Conservation (phyloP, 2,113 vertebrate genomes). For the Strix aluco region DNA sequence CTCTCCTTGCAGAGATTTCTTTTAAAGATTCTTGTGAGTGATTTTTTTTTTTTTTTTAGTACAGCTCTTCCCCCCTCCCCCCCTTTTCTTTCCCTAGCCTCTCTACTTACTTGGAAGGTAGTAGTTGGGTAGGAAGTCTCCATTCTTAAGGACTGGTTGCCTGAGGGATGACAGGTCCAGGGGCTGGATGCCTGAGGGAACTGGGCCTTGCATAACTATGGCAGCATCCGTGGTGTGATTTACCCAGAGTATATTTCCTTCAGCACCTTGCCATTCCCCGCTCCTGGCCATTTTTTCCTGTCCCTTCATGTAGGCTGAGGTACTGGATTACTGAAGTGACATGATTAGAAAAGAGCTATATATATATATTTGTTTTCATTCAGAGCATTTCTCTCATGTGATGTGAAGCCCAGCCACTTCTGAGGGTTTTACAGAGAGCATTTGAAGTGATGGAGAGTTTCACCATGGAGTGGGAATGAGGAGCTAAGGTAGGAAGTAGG, state of each 20-base stretch:
- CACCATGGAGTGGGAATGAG: background rate
- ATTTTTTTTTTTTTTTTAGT: background rate
- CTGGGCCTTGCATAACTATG: background rate
- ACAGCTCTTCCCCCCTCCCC: no score
- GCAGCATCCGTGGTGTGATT: background rate
- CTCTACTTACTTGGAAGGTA: background rate
- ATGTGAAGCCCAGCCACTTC: background rate
- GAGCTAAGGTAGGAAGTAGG: background rate
- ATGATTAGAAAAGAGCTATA: background rate
- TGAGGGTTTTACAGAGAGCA: background rate
- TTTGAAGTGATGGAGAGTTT: background rate
- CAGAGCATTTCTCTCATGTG: background rate
- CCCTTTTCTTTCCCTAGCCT: background rate
- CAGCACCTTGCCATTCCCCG: background rate
- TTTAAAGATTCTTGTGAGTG: background rate
- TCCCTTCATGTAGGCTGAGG: background rate
- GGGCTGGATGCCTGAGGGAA: background rate
- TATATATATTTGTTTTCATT: background rate
- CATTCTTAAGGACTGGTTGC: background rate
- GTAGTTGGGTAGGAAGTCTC: background rate
- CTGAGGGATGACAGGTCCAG: background rate
- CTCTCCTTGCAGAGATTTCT: background rate
- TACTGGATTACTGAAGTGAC: background rate
- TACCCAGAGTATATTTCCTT: background rate
- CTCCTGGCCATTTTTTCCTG: background rate